Evolutionary conservation across 2,113 vertebrate genomes (phyloP), one percentile per base, ranked within the genome.

Genomic region (Deroptyus accipitrinus): DNA sequence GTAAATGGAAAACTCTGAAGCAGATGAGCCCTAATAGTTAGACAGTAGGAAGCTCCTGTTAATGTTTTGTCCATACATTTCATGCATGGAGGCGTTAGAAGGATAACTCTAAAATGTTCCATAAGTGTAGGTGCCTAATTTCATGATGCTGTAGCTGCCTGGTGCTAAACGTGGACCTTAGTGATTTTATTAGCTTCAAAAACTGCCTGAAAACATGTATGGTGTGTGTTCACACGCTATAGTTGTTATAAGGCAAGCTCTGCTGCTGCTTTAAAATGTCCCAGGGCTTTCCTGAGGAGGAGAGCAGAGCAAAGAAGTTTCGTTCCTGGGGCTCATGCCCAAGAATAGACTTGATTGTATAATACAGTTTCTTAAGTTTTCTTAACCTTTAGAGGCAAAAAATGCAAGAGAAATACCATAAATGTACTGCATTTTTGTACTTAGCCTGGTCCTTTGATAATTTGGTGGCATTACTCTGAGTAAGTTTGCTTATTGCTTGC

Each of bases 181-280:
- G 20, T 0, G 2, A 33, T 49, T 59, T 7, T 7, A 33, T 28
- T 67, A 49, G 23, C 39, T 68, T 72, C 64, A 24, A 11, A 52
- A 10, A 23, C n/a, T 39, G 20, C 23, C 64, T n/a, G 27, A 48
- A 92, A 86, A 89, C 10, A 7, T 31, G 2, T 49, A 3, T 13
- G 8, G 5, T 23, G 12, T 17, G 17, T n/a, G 14, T 35, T 92
- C 28, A 30, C 7, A 2, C 8, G 1, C 13, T 35, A 0, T 22
- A 63, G 18, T 6, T 5, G 4, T 31, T 30, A 14, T 10, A 15
- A 67, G 20, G 39, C 18, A 33, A 74, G 23, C 24, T 91, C 62
- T 89, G 13, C 20, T 91, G n/a, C 18, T 18, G 28, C 17, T 70
- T 41, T 42, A 23, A 84, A 86, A 55, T 35, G 13, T 55, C n/a